These are phyloP conservation scores for Erynnis tages DNA, from an alignment of 2,888 invertebrate species.

Conservation along the genomic window DNA sequence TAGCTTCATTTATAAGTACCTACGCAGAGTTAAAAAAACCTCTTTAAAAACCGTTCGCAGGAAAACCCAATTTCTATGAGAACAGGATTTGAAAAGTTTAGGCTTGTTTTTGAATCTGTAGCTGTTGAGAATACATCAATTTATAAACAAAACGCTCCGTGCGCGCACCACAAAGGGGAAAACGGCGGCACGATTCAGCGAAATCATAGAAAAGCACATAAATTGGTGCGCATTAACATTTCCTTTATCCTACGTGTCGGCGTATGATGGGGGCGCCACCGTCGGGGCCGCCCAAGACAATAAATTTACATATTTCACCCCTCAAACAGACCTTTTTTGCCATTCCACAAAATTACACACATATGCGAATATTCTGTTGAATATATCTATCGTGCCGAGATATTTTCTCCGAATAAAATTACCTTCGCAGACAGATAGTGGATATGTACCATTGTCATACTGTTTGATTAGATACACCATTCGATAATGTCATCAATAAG, in stretches of 20 bases:
- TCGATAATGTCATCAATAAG: too few relatives aligned
- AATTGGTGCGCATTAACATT: conserved; percentile 81
- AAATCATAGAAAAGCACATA: conserved; percentile 82
- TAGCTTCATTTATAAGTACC: too few relatives aligned
- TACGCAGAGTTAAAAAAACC: too few relatives aligned
- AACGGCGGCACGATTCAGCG: conserved; percentile 70
- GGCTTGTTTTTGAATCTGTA: conserved; percentile 21
- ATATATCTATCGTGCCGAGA: conserved; percentile 80
- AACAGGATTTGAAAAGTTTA: not conserved
- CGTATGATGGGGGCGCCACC: conserved; percentile 75
- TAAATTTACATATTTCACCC: conserved; percentile 82
- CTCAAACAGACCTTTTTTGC: conserved; percentile 82
- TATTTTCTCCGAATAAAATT: conserved; percentile 80
- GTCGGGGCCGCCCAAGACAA: conserved; percentile 78
- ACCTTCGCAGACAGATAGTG: conserved; percentile 74
- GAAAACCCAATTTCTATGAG: too few relatives aligned
- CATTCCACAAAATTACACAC: conserved; percentile 81
- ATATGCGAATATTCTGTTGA: conserved; percentile 82
- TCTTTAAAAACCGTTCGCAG: too few relatives aligned
- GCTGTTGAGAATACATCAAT: conserved; percentile 51
- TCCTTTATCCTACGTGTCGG: conserved; percentile 81
- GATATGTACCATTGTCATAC: conserved; percentile 57
- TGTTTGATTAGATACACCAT: conserved; percentile 53
- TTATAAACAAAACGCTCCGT: conserved; percentile 58
- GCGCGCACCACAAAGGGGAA: conserved; percentile 66